phyloP scores from a whole-genome alignment of 2,888 invertebrate species.

The Epirrhoe tristata region DNA sequence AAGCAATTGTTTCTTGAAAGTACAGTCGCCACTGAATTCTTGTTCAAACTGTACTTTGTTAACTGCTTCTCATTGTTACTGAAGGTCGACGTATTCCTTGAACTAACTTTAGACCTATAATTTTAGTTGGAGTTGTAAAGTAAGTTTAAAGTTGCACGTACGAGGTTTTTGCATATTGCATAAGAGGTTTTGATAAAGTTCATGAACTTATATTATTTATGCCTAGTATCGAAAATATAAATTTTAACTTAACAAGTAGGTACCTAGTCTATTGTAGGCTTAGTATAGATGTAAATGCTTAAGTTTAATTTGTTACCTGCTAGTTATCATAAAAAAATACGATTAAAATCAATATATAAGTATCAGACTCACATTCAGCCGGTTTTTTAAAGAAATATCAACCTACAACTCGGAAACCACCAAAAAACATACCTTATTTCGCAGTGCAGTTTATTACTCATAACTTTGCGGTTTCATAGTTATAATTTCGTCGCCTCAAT shows the following conservation, averaged over 20 bases:
- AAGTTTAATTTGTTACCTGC: too few species aligned
- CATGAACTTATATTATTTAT: too few species aligned
- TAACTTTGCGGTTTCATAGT: conserved; percentile 15
- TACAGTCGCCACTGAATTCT: neutral
- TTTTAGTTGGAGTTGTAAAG: conserved; percentile 4
- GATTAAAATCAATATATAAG: too few species aligned
- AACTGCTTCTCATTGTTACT: conserved; percentile 20
- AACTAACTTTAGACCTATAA: conserved; percentile 6
- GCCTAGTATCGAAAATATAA: too few species aligned
- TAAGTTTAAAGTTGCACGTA: neutral
- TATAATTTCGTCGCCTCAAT: conserved; percentile 4
- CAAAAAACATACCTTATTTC: conserved; percentile 2
- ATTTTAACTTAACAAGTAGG: too few species aligned
- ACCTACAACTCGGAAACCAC: neutral
- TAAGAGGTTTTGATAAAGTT: neutral
- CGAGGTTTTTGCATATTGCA: neutral
- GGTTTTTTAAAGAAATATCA: too few species aligned
- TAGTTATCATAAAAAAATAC: too few species aligned
- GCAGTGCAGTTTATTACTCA: conserved; percentile 5
- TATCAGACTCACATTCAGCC: too few species aligned
- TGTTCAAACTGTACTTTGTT: conserved; percentile 10
- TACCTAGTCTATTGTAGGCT: too few species aligned
- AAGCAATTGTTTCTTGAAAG: neutral
- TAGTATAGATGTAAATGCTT: too few species aligned
- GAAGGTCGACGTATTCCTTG: conserved; percentile 17